Base-by-base conservation (phyloP, 2,113 vertebrate genomes). In the Mandrillus leucophaeus region DNA sequence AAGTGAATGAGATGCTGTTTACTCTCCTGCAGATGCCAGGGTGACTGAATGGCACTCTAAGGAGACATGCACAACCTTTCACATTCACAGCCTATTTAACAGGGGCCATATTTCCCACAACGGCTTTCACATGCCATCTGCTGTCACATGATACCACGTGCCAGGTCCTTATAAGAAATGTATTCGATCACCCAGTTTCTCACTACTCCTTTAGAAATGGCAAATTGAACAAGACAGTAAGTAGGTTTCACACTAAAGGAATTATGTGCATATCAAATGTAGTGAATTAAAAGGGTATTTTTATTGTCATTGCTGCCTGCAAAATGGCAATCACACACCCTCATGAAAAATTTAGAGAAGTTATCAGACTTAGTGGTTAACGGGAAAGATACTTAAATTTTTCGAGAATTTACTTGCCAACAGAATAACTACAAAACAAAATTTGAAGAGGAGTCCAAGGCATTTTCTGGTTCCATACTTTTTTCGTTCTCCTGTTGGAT, bases 111-210 rank as follows among this genome's bases (percentile, higher is more conserved):
- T 86, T 98, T 90, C 88, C 97, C 73, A 92, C 95, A 97, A 96
- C 45, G 96, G 79, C 94, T 98, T 98, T 98, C 97, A 97, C 97
- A 95, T 88, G 96, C 93, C 96, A 97, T 96, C 92, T 98, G 45
- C 98, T 92, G 88, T 97, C 94, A 96, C 93, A 97, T 81, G 89
- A 76, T 88, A 92, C 25, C 93, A 83, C 59, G 73, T 86, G 66
- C 97, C 93, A 96, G 96, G 94, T 90, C 96, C 91, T 88, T 81
- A 75, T 81, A 97, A 59, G 72, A 98, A 96, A 55, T 83, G 16
- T 50, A 88, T 97, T 90, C 93, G 86, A 91, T 97, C 96, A 83
- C 57, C 30, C 87, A 14, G 23, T 94, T 95, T 96, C 96, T 96
- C 97, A 80, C 64, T 61, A 22, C 45, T 98, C 75, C 96, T 97